Evolutionary conservation across 2,113 vertebrate species (phyloP).

Genomic region (Cariama cristata): DNA sequence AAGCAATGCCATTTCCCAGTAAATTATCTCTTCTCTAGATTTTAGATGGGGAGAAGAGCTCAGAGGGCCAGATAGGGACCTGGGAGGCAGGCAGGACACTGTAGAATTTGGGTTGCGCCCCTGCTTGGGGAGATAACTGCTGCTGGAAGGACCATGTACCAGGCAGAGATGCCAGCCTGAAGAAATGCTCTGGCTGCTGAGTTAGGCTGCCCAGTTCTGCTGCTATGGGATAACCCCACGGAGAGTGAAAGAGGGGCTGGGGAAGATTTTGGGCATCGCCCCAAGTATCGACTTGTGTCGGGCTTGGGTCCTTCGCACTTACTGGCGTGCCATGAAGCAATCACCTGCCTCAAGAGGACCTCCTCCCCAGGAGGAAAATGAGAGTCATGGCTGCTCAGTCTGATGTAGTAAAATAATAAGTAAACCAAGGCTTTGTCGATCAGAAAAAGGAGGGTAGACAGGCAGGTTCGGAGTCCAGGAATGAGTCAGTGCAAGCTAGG

Average conservation of each 20-base stretch:
- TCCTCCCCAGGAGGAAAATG: neutral
- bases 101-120: neutral
- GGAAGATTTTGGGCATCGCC: neutral
- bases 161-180: neutral
- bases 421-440: neutral
- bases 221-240: accelerated
- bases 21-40: neutral
- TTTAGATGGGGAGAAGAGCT: neutral
- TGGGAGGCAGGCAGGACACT: neutral
- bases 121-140: neutral
- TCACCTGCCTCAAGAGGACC: accelerated
- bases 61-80: neutral
- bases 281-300: accelerated
- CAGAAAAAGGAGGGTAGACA: neutral
- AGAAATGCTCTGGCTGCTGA: neutral
- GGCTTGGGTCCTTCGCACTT: neutral
- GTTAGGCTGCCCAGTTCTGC: neutral
- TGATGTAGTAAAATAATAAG: neutral
- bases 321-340: neutral
- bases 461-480: neutral
- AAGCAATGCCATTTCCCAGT: neutral
- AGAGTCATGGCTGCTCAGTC: neutral
- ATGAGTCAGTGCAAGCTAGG: neutral
- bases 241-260: neutral
- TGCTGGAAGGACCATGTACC: neutral